Percentiles rank a stretch among this genome's conserved stretches.
Conservation (phyloP, 2,797 vertebrate genomes). For the Stomatorhinus walkeri region DNA sequence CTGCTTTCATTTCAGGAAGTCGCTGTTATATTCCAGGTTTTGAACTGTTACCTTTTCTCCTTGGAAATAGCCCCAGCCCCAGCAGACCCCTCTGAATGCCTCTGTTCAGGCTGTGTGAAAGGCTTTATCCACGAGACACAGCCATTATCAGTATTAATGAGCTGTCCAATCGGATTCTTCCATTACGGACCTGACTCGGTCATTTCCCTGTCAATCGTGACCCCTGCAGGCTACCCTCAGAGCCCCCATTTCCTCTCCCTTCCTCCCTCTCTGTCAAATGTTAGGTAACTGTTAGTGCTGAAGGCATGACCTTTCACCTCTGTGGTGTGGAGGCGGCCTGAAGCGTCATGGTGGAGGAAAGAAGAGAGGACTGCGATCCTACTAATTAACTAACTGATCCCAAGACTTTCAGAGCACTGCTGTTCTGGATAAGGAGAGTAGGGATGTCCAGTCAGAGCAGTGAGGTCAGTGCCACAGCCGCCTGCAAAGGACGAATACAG, state of each 20-base stretch:
- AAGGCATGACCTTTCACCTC: conserved; percentile 54
- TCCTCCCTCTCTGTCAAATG: conserved; percentile 50
- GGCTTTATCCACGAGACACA: background rate
- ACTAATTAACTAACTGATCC: background rate
- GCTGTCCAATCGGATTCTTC: background rate
- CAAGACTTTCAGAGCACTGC: background rate
- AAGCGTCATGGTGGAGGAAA: conserved; percentile 30
- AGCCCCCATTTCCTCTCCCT: background rate
- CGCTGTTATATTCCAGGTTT: conserved; percentile 5
- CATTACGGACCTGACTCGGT: conserved; percentile 16
- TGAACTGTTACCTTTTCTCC: conserved; percentile 13
- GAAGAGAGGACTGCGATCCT: background rate
- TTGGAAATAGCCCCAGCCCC: background rate
- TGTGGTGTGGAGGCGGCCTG: conserved; percentile 32
- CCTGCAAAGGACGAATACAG: background rate
- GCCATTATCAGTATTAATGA: conserved; percentile 21
- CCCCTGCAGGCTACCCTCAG: conserved; percentile 6
- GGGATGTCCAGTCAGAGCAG: background rate
- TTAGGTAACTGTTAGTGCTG: conserved; percentile 55
- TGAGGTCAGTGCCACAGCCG: background rate
- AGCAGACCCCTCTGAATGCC: background rate
- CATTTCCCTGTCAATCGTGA: conserved; percentile 20
- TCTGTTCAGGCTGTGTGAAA: background rate
- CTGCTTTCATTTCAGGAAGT: background rate
- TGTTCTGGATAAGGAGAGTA: background rate